Base-by-base conservation (phyloP, 2,797 vertebrate species). In the Eulemur rubriventer region DNA sequence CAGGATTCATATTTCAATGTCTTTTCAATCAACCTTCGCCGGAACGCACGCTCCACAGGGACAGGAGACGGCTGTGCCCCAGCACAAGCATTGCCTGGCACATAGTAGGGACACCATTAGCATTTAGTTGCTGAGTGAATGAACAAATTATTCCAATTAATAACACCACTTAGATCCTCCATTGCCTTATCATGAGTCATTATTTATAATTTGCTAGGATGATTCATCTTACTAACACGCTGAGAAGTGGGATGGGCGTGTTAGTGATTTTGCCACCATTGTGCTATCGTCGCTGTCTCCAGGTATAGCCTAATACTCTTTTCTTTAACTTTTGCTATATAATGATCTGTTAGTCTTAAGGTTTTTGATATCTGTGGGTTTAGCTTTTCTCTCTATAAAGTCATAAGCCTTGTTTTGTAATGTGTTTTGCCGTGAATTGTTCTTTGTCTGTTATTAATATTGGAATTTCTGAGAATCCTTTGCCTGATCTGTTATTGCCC, bases 11-110 rank as follows among this genome's bases (percentile, higher is more conserved):
- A 33, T 30, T 13, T 35, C 14, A 22, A 14, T 18, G 6, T 17
- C 17, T n/a, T 43, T 72, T 17, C 28, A 17, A 22, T 13, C 46
- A 41, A 4, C 33, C 24, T 81, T 26, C 26, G 85, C 43, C 48
- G 18, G 48, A 46, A 81, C 0, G 5, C 0, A 0, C 1, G 33
- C 41, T 26, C 20, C 46, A 1, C 0, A 2, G 1, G 48, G 33
- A 17, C 6, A 0, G 35, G 30, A 20, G 20, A 3, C 1, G 1
- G 41, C 10, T 2, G 6, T 0, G 13, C 10, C 20, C 41, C 7
- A 0, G 33, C 75, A 24, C 9, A n/a, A 26, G 14, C 8, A 4
- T 0, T 1, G 0, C 67, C 75, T 3, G 57, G n/a, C 33, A 16
- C 6, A 6, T 0, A 24, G 70, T n/a, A 81, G 76, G 38, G 4